Evolutionary conservation across 92 coral and sea anemone genomes (phyloP).

Genomic region (Heteractis magnifica): DNA sequence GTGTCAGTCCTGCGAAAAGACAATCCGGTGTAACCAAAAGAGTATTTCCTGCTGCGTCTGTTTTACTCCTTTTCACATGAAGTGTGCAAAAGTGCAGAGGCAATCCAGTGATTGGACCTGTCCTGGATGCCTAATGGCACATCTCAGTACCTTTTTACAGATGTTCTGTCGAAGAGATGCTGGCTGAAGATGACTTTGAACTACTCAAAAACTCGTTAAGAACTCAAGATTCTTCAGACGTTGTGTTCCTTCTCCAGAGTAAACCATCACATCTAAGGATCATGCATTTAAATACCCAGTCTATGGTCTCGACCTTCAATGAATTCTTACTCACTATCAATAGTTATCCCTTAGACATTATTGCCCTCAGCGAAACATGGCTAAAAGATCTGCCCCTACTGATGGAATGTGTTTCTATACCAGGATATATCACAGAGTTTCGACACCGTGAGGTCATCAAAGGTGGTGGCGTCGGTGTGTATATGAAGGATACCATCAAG

Average conservation of each 20-base stretch:
- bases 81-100: background rate
- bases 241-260: too few relatives aligned
- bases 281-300: background rate
- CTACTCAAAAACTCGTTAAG: background rate
- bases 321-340: background rate
- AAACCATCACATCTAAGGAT: background rate
- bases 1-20: background rate
- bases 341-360: background rate
- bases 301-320: background rate
- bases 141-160: constrained; percentile 20
- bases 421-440: too few relatives aligned
- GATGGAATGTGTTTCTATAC: too few relatives aligned
- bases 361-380: too few relatives aligned
- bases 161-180: background rate
- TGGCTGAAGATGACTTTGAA: background rate
- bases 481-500: constrained; percentile 16
- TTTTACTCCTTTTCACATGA: background rate
- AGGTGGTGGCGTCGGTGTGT: constrained; percentile 38
- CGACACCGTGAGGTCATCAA: too few relatives aligned
- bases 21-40: background rate
- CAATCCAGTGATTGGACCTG: constrained; percentile 17
- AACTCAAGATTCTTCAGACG: background rate
- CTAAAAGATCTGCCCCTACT: too few relatives aligned
- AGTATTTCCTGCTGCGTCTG: background rate
- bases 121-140: constrained; percentile 15